A percentile compares a stretch with the other conserved stretches of the same genome.
Conservation (phyloP, 2,888 invertebrate genomes). For the Athetis lepigone region DNA sequence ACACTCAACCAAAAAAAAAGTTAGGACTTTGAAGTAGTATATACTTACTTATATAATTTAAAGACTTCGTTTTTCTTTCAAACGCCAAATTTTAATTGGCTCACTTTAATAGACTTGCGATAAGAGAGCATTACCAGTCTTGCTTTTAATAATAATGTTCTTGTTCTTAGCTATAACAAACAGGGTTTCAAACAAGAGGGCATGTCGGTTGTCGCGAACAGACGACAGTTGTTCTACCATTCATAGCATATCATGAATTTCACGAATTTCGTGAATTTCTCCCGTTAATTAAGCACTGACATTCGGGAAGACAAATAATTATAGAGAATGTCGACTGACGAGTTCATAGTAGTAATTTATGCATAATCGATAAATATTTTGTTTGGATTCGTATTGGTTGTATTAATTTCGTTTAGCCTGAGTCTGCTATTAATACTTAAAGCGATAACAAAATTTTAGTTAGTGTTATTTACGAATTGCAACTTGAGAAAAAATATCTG, state of each 20-base stretch:
- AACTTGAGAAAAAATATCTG: not conserved
- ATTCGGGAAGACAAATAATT: conserved; percentile 43
- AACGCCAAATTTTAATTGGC: not conserved
- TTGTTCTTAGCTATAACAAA: conserved; percentile 30
- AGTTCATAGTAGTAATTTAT: conserved; percentile 6
- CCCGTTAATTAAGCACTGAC: conserved; percentile 62
- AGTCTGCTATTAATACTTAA: not conserved
- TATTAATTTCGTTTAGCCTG: conserved; percentile 4
- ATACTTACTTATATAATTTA: not conserved
- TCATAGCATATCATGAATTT: conserved; percentile 56
- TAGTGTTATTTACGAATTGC: not conserved
- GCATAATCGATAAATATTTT: conserved; percentile 15
- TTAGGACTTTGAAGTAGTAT: too few relatives aligned
- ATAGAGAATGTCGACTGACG: conserved; percentile 18
- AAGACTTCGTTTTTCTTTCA: not conserved
- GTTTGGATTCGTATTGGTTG: not conserved
- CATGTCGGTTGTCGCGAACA: conserved; percentile 68
- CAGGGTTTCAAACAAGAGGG: conserved; percentile 56
- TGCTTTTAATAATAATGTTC: conserved; percentile 27
- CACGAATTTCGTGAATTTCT: conserved; percentile 15
- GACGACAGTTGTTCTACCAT: conserved; percentile 60
- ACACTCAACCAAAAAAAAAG: too few relatives aligned
- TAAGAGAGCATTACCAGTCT: conserved; percentile 7
- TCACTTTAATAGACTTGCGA: not conserved
- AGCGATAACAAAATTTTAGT: conserved; percentile 3